phyloP scores from a whole-genome alignment of 2,888 invertebrate species.

The Heteropelma amictum region DNA sequence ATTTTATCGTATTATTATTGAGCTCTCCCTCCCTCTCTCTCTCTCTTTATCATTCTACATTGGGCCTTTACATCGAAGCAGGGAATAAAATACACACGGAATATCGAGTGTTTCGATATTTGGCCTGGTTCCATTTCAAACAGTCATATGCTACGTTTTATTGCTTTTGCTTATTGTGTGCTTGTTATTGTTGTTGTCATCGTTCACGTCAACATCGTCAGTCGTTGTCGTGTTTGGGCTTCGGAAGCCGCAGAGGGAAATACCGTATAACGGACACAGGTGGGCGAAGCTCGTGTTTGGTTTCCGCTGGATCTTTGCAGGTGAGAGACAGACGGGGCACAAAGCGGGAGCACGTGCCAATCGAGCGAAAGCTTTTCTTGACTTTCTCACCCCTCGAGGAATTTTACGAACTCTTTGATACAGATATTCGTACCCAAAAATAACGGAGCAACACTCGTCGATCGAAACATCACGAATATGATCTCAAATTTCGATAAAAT shows the following conservation, averaged over 20 bases:
- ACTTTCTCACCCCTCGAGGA: not conserved
- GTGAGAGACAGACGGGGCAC: not conserved
- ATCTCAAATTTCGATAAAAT: too few relatives aligned
- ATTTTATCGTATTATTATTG: constrained; percentile 1
- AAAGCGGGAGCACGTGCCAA: too few relatives aligned
- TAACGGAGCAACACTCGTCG: too few relatives aligned
- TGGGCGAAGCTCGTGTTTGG: constrained; percentile 35
- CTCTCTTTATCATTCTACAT: constrained; percentile 11
- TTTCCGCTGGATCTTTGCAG: constrained; percentile 9
- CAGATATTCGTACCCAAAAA: not conserved
- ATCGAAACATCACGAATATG: too few relatives aligned
- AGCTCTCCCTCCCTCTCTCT: not conserved
- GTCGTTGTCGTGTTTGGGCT: constrained; percentile 35
- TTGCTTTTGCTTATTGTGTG: constrained; percentile 42
- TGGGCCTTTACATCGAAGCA: constrained; percentile 7
- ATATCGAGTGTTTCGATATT: constrained; percentile 44
- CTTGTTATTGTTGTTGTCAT: constrained; percentile 35
- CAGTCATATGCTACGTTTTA: constrained; percentile 27
- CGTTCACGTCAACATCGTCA: constrained; percentile 18
- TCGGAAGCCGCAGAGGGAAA: constrained; percentile 37
- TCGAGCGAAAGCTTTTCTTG: not conserved
- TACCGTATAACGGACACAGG: constrained; percentile 28
- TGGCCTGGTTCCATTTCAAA: constrained; percentile 53
- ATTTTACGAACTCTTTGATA: not conserved
- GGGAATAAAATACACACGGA: constrained; percentile 15